phyloP scores from a whole-genome alignment of 2,797 vertebrate genomes.

The Pitangus sulphuratus region DNA sequence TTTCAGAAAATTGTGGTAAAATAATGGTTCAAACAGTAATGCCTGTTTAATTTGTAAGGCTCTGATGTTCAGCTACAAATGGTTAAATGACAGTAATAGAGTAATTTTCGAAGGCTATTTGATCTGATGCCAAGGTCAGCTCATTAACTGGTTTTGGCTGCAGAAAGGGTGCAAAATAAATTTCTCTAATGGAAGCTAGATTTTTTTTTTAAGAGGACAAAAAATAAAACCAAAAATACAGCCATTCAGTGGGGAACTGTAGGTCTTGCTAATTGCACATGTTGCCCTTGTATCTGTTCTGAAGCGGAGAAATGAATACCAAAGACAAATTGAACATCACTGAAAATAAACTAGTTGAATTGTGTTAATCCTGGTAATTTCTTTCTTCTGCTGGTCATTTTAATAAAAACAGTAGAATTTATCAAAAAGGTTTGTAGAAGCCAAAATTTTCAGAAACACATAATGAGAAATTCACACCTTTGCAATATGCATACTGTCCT shows the following conservation, averaged over 20 bases:
- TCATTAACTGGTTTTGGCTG: conserved; percentile 61
- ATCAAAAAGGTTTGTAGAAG: not conserved
- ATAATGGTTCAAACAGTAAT: conserved; percentile 85
- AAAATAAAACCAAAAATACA: conserved; percentile 37
- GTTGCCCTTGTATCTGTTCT: not conserved
- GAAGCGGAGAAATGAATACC: not conserved
- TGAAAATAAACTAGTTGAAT: conserved; percentile 32
- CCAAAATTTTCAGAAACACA: not conserved
- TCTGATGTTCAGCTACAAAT: conserved; percentile 67
- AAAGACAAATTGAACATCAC: not conserved
- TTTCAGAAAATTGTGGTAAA: conserved; percentile 80
- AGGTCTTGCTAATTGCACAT: not conserved
- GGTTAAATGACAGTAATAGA: conserved; percentile 71
- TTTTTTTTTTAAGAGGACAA: not conserved
- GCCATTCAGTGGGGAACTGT: not conserved
- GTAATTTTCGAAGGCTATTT: conserved; percentile 67
- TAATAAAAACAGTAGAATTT: not conserved
- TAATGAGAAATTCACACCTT: not conserved
- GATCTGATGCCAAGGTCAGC: conserved; percentile 49
- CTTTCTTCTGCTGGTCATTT: conserved; percentile 1
- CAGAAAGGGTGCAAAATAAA: conserved; percentile 21
- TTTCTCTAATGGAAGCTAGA: conserved; percentile 7
- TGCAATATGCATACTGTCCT: not conserved
- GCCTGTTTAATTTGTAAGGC: conserved; percentile 79
- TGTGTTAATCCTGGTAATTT: not conserved